Evolutionary conservation across 2,797 vertebrate species (phyloP), one percentile per base, ranked within the genome.

Genomic region (Myiotriccus ornatus): DNA sequence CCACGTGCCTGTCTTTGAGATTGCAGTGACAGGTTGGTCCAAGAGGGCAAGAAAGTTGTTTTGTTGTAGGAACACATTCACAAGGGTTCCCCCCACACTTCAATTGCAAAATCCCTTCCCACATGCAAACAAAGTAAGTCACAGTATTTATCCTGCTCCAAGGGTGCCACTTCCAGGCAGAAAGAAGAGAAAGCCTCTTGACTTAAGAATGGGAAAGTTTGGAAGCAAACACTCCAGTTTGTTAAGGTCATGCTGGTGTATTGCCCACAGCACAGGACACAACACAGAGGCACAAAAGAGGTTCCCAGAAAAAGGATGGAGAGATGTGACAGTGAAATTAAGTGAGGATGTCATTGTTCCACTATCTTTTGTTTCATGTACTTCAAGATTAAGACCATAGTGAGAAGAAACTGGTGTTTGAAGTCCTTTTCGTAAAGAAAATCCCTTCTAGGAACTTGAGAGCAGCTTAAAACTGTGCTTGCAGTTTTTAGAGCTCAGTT

Each of bases 211-310:
- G 3, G 27, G 22, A 47, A 62, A 81, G 68, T 32, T 55, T 59
- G 19, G 30, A 71, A 70, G 37, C 4, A 14, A 7, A 30, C 0
- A 0, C 27, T 53, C 18, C 2, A 1, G 6, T 47, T 67, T 46
- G 19, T 28, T 53, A 35, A 78, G 44, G 43, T 41, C 44, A 9
- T 17, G 9, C 24, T 44, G 49, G 24, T 2, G 1, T 3, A 14
- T 8, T 50, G 44, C 28, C 41, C 16, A 7, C 19, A 56, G 27
- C 6, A 71, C 62, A 37, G 12, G 9, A 14, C n/a, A 67, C 12
- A 47, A 50, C 5, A 13, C 6, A 21, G 28, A 63, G 52, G n/a
- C 18, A 55, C 2, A 53, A 60, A 16, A 90, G 20, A 28, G 6
- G 6, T 57, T 74, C 43, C 35, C 22, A 35, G 6, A 16, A 59